Conservation (phyloP, 2,113 vertebrate species). For the Cyphomyrus plagiostoma region DNA sequence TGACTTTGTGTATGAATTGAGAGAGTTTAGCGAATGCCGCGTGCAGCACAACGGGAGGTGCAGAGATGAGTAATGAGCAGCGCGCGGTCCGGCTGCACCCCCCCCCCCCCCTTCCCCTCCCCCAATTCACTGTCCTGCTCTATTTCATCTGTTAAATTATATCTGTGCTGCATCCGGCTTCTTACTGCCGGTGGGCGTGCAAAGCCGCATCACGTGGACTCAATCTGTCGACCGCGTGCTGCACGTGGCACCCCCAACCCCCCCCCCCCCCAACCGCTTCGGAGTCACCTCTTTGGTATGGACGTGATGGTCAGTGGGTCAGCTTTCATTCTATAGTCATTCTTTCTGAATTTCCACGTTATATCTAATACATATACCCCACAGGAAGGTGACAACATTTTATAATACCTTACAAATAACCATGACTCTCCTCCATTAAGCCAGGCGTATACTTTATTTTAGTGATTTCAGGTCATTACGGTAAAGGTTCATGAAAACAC, state of each 20-base stretch:
- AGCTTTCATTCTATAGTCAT: constrained; percentile 30
- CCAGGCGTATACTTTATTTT: neutral
- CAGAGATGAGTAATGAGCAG: neutral
- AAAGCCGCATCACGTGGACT: constrained; percentile 59
- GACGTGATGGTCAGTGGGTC: constrained; percentile 69
- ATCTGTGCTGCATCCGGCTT: constrained; percentile 24
- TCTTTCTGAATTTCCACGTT: neutral
- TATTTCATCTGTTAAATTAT: constrained; percentile 36
- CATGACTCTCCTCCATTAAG: neutral
- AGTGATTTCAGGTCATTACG: neutral
- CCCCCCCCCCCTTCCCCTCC: neutral
- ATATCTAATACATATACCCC: neutral
- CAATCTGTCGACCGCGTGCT: constrained; percentile 59
- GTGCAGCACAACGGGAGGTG: neutral
- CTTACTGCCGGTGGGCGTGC: constrained; percentile 31
- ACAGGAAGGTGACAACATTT: neutral
- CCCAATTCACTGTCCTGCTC: neutral
- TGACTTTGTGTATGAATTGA: neutral
- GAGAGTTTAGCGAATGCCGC: neutral
- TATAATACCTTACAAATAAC: neutral
- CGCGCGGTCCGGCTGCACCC: constrained; percentile 11
- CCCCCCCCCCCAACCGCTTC: constrained; percentile 35
- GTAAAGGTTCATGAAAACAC: neutral
- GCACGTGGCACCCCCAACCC: constrained; percentile 48
- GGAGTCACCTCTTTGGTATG: constrained; percentile 42